Conservation (phyloP, 2,888 invertebrate genomes). For the Agonopterix alstromeriana region DNA sequence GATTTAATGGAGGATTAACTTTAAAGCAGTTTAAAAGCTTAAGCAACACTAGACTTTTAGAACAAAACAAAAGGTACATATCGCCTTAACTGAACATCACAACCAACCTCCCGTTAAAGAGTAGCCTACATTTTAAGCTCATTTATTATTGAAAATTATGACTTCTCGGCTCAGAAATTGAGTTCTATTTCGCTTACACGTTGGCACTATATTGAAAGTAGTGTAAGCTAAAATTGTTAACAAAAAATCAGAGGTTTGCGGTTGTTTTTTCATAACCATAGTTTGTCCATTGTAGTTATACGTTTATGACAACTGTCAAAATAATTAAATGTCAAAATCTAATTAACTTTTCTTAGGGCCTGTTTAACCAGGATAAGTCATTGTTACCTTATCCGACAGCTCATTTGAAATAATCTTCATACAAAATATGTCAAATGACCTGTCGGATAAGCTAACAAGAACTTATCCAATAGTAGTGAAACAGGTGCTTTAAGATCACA, state of each 20-base stretch:
- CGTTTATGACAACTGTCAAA: conserved; percentile 11
- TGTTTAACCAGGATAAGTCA: no score
- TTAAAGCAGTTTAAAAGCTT: conserved; percentile 27
- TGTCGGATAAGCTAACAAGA: no score
- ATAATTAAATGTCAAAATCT: no score
- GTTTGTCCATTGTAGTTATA: neutral
- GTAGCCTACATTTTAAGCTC: conserved; percentile 50
- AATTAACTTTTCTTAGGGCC: no score
- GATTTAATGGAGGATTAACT: no score
- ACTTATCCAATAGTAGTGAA: no score
- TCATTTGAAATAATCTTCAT: no score
- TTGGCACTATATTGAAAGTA: conserved; percentile 29
- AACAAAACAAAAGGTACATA: conserved; percentile 32
- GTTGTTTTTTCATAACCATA: conserved; percentile 7
- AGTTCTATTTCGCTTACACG: conserved; percentile 25
- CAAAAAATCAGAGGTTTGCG: conserved; percentile 17
- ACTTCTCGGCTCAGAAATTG: conserved; percentile 19
- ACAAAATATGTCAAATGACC: no score
- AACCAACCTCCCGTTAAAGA: conserved; percentile 42
- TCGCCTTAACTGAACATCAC: conserved; percentile 46
- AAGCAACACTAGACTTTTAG: conserved; percentile 32
- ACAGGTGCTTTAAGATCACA: no score
- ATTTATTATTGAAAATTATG: conserved; percentile 31
- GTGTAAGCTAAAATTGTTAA: conserved; percentile 17
- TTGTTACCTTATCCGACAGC: no score